phyloP scores from a whole-genome alignment of 2,888 invertebrate species.

The Orthosia gracilis region DNA sequence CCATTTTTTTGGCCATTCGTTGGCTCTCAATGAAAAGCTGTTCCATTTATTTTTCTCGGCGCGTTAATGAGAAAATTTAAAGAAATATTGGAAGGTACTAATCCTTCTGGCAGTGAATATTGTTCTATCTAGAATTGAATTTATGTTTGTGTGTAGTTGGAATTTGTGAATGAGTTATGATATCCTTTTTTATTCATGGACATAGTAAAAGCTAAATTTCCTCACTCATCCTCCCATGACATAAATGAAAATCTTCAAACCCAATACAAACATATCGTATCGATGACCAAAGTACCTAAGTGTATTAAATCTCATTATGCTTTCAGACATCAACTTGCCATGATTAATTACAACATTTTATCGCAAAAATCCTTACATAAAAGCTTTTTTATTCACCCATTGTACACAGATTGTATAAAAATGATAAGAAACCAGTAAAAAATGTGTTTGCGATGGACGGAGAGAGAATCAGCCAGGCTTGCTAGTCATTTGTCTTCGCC shows the following conservation, averaged over 20 bases:
- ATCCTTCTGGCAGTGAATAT: slow-evolving; percentile 4
- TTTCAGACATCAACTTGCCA: neutral
- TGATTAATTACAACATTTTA: slow-evolving; percentile 34
- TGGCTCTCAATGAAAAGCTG: slow-evolving; percentile 89
- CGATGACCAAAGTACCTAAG: neutral
- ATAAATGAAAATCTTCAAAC: neutral
- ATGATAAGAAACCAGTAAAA: slow-evolving; percentile 61
- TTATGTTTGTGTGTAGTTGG: too few relatives aligned
- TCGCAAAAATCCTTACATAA: slow-evolving; percentile 24
- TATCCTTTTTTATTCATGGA: too few relatives aligned
- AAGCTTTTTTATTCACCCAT: slow-evolving; percentile 46
- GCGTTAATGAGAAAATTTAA: slow-evolving; percentile 84
- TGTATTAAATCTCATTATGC: neutral
- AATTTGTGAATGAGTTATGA: neutral
- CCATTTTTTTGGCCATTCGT: slow-evolving; percentile 89
- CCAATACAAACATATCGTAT: neutral
- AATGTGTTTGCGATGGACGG: slow-evolving; percentile 63
- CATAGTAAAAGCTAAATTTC: neutral
- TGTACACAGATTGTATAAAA: slow-evolving; percentile 56
- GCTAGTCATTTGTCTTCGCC: slow-evolving; percentile 71
- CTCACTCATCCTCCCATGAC: too few relatives aligned
- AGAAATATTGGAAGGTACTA: slow-evolving; percentile 65
- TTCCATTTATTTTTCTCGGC: slow-evolving; percentile 87
- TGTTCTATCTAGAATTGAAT: neutral
- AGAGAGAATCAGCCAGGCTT: slow-evolving; percentile 65